These are phyloP conservation scores for Microtus ochrogaster DNA, from an alignment of 2,113 vertebrate genomes.

Conservation along the genomic window DNA sequence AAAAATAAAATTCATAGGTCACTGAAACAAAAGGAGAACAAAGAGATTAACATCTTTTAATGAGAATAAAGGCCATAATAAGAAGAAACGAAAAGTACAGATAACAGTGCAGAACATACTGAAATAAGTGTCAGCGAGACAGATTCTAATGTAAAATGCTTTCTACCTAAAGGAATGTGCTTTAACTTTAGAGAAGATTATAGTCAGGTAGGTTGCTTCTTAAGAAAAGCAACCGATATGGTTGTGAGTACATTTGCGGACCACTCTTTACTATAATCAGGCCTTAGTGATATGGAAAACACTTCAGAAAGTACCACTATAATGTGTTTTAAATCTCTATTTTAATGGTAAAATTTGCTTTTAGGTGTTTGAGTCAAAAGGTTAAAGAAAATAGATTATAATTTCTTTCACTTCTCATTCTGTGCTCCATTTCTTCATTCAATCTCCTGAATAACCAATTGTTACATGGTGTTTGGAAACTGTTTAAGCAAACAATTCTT, in stretches of 20 bases:
- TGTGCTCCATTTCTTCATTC: not conserved
- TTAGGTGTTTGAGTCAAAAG: not conserved
- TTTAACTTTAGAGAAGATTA: not conserved
- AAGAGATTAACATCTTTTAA: not conserved
- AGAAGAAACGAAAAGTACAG: not conserved
- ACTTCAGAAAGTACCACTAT: not conserved
- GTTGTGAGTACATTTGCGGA: not conserved
- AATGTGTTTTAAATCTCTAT: not conserved
- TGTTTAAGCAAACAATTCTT: not conserved
- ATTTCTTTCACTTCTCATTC: not conserved
- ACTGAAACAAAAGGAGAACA: not conserved
- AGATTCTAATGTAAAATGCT: not conserved
- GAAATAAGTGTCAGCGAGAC: not conserved
- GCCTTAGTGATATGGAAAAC: not conserved
- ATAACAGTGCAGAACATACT: not conserved
- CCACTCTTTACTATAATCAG: not conserved
- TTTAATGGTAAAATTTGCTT: not conserved
- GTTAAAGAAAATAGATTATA: not conserved
- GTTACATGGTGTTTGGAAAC: not conserved
- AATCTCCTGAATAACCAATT: not conserved
- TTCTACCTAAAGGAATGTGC: not conserved
- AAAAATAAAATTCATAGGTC: not conserved
- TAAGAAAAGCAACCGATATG: not conserved
- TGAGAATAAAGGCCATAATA: not conserved
- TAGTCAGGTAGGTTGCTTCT: not conserved